Base-by-base conservation (phyloP, 2,888 invertebrate species). In the Netelia virgata region DNA sequence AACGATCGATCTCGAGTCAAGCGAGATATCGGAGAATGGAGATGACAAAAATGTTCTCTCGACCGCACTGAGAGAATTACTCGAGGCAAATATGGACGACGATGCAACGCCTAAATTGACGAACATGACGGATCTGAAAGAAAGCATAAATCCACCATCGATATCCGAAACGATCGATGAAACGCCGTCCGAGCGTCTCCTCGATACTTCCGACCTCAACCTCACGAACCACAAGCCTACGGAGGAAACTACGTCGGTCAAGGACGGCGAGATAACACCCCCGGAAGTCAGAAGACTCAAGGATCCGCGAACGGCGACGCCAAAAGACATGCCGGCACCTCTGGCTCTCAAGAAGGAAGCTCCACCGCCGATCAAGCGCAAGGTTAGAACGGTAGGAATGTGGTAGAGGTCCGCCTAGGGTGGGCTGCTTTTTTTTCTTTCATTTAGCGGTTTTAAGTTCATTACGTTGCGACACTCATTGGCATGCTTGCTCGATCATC, bases 361-460 rank as follows among this genome's bases (percentile, higher is more conserved):
- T 20, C 88, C 87, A 28, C 86, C 91, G 47, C 92, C 93, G 8
- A 90, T 92, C 79, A 94, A 93, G 87, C 91, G 94, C 90, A 94
- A 94, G 93, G 94, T 93, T 89, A 92, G 91, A 90, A 88, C 88
- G 89, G 89, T 90, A 90, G 87, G 89, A 89, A 83, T 87, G 88
- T 84, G 87, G 87, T 89, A 87, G 88, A 86, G n/a, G 83, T 79
- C 69, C 82, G 53, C 80, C 85, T 86, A 86, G 84, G 86, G 79
- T 84, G 86, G 72, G 83, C 86, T 86, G 86, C 75, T 84, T 87
- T 80, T 74, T 77, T 86, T 55, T 9, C 3, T 70, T 72, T 53
- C 80, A 18, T 79, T 77, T 77, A 64, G 28, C 79, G 6, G 5
- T 66, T 70, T 74, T 50, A 23, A 55, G 53, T 68, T 73, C 47